These are phyloP conservation scores for Ernsta delagoae DNA, from an alignment of 2,888 invertebrate species.

Conservation along the genomic window DNA sequence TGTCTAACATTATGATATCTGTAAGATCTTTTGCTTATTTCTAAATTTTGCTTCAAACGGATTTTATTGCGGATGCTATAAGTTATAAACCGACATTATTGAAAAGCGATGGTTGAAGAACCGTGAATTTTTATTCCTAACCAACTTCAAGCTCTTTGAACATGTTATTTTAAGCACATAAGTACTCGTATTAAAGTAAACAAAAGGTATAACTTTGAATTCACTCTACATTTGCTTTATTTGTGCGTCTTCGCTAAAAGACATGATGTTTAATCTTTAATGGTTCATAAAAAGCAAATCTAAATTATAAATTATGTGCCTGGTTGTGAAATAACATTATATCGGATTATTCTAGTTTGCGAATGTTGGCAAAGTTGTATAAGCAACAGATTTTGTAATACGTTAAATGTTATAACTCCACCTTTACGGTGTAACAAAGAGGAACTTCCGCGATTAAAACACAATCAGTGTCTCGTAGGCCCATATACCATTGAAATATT, in stretches of 20 bases:
- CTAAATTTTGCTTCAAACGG: slow-evolving; percentile 12
- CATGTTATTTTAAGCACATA: neutral
- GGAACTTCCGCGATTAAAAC: slow-evolving; percentile 46
- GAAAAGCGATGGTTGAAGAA: neutral
- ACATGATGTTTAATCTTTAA: neutral
- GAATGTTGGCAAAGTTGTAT: slow-evolving; percentile 21
- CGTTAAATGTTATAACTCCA: slow-evolving; percentile 47
- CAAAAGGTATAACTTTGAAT: too few relatives aligned
- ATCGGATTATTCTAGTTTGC: neutral
- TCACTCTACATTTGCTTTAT: too few relatives aligned
- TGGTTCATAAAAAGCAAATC: neutral
- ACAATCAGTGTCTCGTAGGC: slow-evolving; percentile 43
- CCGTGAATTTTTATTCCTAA: too few relatives aligned
- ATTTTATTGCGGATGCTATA: neutral
- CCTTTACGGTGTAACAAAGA: slow-evolving; percentile 44
- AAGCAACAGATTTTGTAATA: slow-evolving; percentile 8
- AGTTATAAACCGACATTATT: slow-evolving; percentile 18
- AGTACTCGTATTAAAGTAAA: too few relatives aligned
- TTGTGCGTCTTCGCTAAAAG: too few relatives aligned
- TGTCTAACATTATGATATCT: slow-evolving; percentile 3
- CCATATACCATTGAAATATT: slow-evolving; percentile 34
- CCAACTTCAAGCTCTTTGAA: neutral
- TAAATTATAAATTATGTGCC: neutral
- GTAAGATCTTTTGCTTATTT: slow-evolving; percentile 22
- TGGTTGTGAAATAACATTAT: neutral